A percentile compares a stretch with the other conserved stretches of the same genome.
Evolutionary conservation across 2,113 vertebrate genomes (phyloP).

Genomic region (Pogonocichla stellata): DNA sequence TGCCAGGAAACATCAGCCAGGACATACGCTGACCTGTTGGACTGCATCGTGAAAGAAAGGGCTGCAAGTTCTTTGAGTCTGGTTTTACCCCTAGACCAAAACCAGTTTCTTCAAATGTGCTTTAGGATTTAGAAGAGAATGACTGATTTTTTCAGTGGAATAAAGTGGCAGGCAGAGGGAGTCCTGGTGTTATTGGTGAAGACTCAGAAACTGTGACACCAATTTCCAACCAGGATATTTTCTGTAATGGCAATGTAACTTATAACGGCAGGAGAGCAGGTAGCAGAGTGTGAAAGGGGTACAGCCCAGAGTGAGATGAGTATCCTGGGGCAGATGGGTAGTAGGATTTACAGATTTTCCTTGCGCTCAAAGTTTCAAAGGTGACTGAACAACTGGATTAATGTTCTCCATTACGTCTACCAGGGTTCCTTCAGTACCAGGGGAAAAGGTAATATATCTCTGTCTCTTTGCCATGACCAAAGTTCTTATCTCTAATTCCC

Average conservation of each 20-base stretch:
- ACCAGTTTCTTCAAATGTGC: not conserved
- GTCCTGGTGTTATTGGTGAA: not conserved
- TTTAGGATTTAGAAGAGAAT: not conserved
- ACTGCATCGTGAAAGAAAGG: not conserved
- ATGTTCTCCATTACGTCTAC: not conserved
- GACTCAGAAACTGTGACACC: not conserved
- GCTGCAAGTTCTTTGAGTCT: not conserved
- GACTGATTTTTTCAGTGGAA: not conserved
- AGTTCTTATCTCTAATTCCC: not conserved
- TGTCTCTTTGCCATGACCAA: not conserved
- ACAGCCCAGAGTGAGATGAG: not conserved
- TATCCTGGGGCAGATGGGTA: not conserved
- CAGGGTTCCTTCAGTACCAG: not conserved
- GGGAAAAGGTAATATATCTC: not conserved
- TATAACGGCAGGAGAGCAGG: not conserved
- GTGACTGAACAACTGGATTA: not conserved
- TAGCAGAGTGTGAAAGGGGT: not conserved
- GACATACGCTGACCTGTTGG: not conserved
- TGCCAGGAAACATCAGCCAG: not conserved
- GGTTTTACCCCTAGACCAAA: not conserved
- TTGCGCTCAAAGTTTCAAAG: not conserved
- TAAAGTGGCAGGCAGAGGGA: not conserved
- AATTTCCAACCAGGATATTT: not conserved
- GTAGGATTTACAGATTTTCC: not conserved
- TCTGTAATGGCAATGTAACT: not conserved